A percentile compares a stretch with the other conserved stretches of the same genome.
Conservation (phyloP, 1,140 invertebrate species). For the Ditylenchus dipsaci region DNA sequence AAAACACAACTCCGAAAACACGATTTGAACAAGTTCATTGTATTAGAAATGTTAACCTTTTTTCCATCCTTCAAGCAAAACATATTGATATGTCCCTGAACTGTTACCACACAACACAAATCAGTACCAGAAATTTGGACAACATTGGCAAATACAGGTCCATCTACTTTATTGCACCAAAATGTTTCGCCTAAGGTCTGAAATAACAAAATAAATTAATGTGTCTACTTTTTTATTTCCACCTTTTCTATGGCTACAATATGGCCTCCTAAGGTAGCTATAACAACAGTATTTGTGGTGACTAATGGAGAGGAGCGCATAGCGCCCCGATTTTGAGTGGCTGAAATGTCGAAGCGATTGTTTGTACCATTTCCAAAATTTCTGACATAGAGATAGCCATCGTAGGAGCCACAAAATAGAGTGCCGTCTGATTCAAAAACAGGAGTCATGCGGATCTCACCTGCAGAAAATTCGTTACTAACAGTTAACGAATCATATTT, state of each 20-base stretch:
- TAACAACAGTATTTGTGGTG: neutral
- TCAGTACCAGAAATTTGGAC: neutral
- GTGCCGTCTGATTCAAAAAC: slow-evolving; percentile 7
- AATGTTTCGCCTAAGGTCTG: neutral
- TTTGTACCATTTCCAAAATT: neutral
- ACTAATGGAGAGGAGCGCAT: slow-evolving; percentile 12
- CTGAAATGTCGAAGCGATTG: neutral
- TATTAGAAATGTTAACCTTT: neutral
- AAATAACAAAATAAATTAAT: neutral
- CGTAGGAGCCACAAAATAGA: slow-evolving; percentile 14
- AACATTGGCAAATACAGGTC: slow-evolving; percentile 14
- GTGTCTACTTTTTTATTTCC: neutral
- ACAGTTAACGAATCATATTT: too few relatives aligned
- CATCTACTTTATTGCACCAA: slow-evolving; percentile 6
- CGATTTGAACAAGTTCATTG: neutral
- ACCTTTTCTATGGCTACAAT: slow-evolving; percentile 15
- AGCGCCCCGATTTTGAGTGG: neutral
- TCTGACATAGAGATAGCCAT: slow-evolving; percentile 1
- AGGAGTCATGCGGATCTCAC: slow-evolving; percentile 21
- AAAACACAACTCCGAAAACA: too few relatives aligned
- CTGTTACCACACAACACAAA: neutral
- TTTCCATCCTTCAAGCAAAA: neutral
- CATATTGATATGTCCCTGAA: neutral
- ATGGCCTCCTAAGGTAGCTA: slow-evolving; percentile 2
- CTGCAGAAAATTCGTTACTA: neutral